phyloP scores from a whole-genome alignment of 2,888 invertebrate genomes.

The Heliconius ismenius region DNA sequence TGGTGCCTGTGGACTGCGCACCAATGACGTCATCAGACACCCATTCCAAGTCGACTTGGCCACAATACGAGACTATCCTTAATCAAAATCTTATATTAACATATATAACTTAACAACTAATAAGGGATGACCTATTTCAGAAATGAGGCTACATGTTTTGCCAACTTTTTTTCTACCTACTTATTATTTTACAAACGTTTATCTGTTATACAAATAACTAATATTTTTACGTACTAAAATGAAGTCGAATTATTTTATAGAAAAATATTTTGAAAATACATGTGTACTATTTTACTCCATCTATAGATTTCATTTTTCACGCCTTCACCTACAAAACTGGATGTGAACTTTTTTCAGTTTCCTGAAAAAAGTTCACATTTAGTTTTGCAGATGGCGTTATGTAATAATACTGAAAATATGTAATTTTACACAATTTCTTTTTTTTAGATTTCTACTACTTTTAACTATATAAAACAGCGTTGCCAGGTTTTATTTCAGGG shows the following conservation, averaged over 20 bases:
- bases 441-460: too few species aligned
- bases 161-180: not conserved
- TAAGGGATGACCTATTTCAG: constrained; percentile 15
- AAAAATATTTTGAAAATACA: not conserved
- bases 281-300: not conserved
- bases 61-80: constrained; percentile 24
- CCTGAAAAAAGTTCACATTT: not conserved
- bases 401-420: too few species aligned
- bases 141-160: not conserved
- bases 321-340: too few species aligned
- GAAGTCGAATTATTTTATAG: not conserved
- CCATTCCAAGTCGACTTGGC: constrained; percentile 33
- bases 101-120: not conserved
- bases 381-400: constrained; percentile 25
- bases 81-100: constrained; percentile 5
- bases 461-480: too few species aligned
- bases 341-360: too few species aligned
- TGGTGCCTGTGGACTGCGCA: constrained; percentile 56
- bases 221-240: not conserved
- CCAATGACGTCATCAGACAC: constrained; percentile 57
- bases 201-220: not conserved
- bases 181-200: not conserved
- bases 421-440: too few species aligned
- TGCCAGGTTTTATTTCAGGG: too few species aligned
- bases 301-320: not conserved